Evolutionary conservation across 2,888 invertebrate genomes (phyloP).

Genomic region (Tanaodytes sp.): DNA sequence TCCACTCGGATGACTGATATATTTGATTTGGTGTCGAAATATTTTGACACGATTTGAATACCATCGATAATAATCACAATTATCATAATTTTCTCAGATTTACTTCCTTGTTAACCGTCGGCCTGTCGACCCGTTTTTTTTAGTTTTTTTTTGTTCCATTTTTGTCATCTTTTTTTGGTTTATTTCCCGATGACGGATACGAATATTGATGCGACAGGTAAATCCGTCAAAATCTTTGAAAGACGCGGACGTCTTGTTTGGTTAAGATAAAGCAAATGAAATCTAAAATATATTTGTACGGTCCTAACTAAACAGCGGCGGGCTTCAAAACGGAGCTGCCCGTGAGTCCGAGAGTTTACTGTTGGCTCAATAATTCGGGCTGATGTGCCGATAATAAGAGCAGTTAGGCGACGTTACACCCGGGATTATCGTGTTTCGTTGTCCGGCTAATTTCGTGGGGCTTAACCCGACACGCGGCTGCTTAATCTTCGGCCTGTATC

Average conservation of each 20-base stretch:
- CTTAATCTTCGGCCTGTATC: too few relatives aligned
- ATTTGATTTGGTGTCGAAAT: too few relatives aligned
- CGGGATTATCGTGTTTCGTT: conserved; percentile 39
- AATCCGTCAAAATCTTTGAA: conserved; percentile 19
- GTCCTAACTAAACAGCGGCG: conserved; percentile 65
- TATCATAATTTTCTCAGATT: not conserved
- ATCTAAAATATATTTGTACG: conserved; percentile 65
- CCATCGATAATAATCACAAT: not conserved
- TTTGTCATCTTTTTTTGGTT: not conserved
- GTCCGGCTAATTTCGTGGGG: conserved; percentile 49
- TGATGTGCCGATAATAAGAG: conserved; percentile 44
- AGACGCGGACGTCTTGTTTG: conserved; percentile 49
- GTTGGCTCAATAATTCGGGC: conserved; percentile 37
- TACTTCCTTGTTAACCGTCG: not conserved
- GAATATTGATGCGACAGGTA: conserved; percentile 45
- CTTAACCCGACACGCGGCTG: conserved; percentile 29
- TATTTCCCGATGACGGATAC: not conserved
- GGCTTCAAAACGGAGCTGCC: conserved; percentile 38
- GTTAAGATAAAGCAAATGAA: conserved; percentile 64
- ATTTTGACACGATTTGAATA: not conserved
- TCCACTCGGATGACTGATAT: too few relatives aligned
- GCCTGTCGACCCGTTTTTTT: too few relatives aligned
- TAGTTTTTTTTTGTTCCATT: too few relatives aligned
- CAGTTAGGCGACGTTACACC: conserved; percentile 30
- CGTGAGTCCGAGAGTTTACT: conserved; percentile 21